Evolutionary conservation across 2,113 vertebrate genomes (phyloP).

Genomic region (Thymallus thymallus): DNA sequence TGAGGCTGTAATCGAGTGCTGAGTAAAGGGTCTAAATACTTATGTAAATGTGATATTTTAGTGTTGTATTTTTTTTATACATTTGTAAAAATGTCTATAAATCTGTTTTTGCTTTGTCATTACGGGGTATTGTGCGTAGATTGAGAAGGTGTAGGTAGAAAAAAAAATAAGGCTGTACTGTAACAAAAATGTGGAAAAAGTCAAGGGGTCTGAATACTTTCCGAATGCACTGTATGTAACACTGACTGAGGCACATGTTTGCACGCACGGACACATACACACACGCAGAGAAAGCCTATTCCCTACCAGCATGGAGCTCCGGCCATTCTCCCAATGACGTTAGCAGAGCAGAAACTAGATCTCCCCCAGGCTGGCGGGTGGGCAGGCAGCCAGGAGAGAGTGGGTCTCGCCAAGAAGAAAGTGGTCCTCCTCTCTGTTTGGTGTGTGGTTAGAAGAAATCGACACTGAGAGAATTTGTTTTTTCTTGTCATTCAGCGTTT

Average conservation of each 20-base stretch:
- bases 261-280: constrained; percentile 31
- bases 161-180: too few relatives aligned
- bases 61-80: too few relatives aligned
- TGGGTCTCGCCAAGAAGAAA: constrained; percentile 51
- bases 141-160: too few relatives aligned
- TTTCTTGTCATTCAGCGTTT: constrained; percentile 36
- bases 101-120: too few relatives aligned
- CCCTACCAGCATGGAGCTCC: constrained; percentile 13
- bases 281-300: constrained; percentile 5
- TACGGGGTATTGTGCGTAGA: too few relatives aligned
- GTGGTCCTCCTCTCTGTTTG: constrained; percentile 45
- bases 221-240: too few relatives aligned
- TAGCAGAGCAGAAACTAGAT: constrained; percentile 45
- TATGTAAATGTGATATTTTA: too few relatives aligned
- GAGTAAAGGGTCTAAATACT: too few relatives aligned
- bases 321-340: constrained; percentile 39
- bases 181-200: too few relatives aligned
- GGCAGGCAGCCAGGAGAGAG: constrained; percentile 53
- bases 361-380: constrained; percentile 33
- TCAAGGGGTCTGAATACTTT: too few relatives aligned
- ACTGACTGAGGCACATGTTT: constrained; percentile 2
- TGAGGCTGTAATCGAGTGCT: too few relatives aligned
- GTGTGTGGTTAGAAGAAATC: constrained; percentile 36
- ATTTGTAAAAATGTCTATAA: too few relatives aligned
- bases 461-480: constrained; percentile 41